Percentiles rank a stretch among this genome's conserved stretches.
phyloP scores from a whole-genome alignment of 2,888 invertebrate species.

The Diarsia mendica region DNA sequence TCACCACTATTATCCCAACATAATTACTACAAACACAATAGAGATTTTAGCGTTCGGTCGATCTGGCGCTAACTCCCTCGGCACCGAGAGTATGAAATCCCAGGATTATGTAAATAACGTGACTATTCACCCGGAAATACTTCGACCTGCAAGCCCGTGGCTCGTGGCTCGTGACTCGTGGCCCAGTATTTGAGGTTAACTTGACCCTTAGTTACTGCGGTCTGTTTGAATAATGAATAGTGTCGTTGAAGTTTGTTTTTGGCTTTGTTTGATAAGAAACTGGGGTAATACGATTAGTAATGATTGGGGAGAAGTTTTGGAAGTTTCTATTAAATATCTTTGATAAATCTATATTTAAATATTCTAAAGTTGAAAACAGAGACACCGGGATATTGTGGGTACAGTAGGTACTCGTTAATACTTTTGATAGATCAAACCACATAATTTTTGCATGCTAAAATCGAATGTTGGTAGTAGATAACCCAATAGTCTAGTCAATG shows the following conservation, averaged over 20 bases:
- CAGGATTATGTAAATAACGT: conserved; percentile 63
- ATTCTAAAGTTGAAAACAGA: neutral
- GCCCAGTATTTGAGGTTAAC: conserved; percentile 42
- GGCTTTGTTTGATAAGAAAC: conserved; percentile 2
- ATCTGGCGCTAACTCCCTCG: conserved; percentile 40
- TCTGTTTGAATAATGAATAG: conserved; percentile 46
- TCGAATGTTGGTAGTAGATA: neutral
- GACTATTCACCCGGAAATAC: conserved; percentile 61
- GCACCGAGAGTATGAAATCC: conserved; percentile 46
- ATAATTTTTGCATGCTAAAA: neutral
- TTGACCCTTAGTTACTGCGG: conserved; percentile 50
- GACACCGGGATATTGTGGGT: neutral
- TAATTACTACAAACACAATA: conserved; percentile 53
- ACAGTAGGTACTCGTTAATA: neutral
- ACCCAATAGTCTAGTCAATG: neutral
- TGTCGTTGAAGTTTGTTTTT: conserved; percentile 25
- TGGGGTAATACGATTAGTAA: conserved; percentile 12
- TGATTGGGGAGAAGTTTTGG: neutral
- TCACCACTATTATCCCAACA: conserved; percentile 30
- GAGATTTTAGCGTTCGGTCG: conserved; percentile 41
- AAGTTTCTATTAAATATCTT: neutral
- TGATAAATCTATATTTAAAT: neutral
- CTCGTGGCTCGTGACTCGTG: conserved; percentile 42
- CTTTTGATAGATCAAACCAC: neutral
- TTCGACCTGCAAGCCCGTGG: conserved; percentile 51